Base-by-base conservation (phyloP, 2,888 invertebrate species). In the Phortica okadai region DNA sequence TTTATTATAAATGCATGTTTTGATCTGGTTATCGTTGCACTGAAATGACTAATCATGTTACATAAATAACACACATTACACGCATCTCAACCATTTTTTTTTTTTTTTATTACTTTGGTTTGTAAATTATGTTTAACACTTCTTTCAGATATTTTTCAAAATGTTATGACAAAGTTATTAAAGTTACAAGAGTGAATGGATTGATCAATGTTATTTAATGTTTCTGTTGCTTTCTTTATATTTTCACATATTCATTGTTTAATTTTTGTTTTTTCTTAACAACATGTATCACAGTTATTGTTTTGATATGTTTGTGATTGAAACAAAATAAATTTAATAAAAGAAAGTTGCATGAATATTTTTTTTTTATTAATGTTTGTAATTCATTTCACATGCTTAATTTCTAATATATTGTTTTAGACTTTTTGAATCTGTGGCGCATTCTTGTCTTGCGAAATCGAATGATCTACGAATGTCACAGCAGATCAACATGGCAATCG, bases 391-490 rank as follows among this genome's bases (percentile, higher is more conserved):
- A 67, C 58, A 41, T 72, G 42, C 7, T 44, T 64, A 64, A 64
- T 64, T 64, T 25, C 10, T 33, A 16, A 16, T 45, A 45, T 11
- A 21, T 21, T 16, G 59, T 76, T 77, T 8, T 77, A 98, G 98
- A 90, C 93, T 99, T 89, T 98, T 98, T 92, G 98, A 98, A 90
- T 98, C 98, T 1, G 98, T 99, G 81, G 99, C 99, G 33, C 94
- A 97, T 80, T 98, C 98, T 0, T 99, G 98, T 92, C 97, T 98
- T 94, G 96, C 96, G 89, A 97, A 96, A 92, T 94, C 95, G 85
- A 93, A 93, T 83, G 21, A 21, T 21, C 21, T 21, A 21, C 21
- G 21, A 21, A 94, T 91, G 76, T 90, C 89, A 66, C 91, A 91
- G 79, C 92, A 91, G 83, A 85, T 90, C 77, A 89, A 90, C 76